Evolutionary conservation across 2,888 invertebrate species (phyloP).

Genomic region (Dichetophora obliterata): DNA sequence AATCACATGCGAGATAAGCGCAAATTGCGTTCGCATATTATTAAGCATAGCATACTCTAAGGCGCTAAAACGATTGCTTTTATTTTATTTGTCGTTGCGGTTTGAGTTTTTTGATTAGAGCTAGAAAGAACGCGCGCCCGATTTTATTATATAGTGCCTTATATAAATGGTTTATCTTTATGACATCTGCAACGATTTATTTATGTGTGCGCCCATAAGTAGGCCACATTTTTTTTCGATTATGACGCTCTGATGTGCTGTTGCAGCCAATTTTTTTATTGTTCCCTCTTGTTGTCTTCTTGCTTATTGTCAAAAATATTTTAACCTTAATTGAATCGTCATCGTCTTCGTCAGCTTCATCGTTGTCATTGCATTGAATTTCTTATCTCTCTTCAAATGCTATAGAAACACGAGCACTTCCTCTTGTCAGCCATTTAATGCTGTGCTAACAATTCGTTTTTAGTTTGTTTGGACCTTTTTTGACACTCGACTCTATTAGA

Average conservation of each 20-base stretch:
- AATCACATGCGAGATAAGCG: conserved; percentile 61
- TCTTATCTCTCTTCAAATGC: conserved; percentile 17
- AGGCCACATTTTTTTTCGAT: conserved; percentile 29
- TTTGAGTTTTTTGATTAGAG: background rate
- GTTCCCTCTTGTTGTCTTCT: background rate
- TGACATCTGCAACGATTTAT: conserved; percentile 46
- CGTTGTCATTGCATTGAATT: conserved; percentile 24
- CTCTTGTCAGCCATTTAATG: background rate
- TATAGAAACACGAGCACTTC: conserved; percentile 1
- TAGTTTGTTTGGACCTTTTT: background rate
- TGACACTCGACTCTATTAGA: background rate
- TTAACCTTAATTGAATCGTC: conserved; percentile 32
- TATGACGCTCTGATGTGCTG: conserved; percentile 3
- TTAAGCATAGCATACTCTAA: conserved; percentile 35
- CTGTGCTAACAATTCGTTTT: no score
- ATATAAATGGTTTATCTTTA: conserved; percentile 48
- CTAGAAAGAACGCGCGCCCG: background rate
- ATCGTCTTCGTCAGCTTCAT: background rate
- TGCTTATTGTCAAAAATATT: conserved; percentile 11
- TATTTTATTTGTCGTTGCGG: conserved; percentile 6
- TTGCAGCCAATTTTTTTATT: conserved; percentile 6
- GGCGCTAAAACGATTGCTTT: conserved; percentile 18
- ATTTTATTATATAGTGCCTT: conserved; percentile 24
- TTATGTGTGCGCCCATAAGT: conserved; percentile 16
- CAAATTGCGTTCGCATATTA: conserved; percentile 58